Evolutionary conservation across 2,888 invertebrate genomes (phyloP).

Genomic region (Venusia cambrica): DNA sequence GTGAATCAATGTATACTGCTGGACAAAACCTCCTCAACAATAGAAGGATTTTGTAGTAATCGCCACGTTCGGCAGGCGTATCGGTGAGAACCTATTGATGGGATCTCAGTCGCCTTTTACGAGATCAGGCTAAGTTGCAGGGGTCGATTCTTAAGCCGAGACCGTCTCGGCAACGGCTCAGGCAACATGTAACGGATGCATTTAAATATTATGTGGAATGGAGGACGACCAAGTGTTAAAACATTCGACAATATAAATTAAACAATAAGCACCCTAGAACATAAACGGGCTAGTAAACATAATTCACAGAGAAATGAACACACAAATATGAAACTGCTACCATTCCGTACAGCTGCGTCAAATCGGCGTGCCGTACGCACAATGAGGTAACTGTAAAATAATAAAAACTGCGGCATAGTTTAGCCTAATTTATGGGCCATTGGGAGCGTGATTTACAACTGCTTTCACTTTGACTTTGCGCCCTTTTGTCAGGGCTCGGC

Average conservation of each 20-base stretch:
- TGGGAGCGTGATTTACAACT: constrained; percentile 53
- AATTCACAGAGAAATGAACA: constrained; percentile 26
- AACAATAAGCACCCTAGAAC: constrained; percentile 1
- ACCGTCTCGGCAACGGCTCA: too few relatives aligned
- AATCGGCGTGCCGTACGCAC: constrained; percentile 40
- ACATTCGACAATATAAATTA: not conserved
- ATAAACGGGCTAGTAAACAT: constrained; percentile 12
- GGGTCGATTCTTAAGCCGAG: too few relatives aligned
- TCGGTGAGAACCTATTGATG: too few relatives aligned
- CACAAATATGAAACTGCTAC: constrained; percentile 19
- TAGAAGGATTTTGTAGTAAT: too few relatives aligned
- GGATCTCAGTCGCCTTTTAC: too few relatives aligned
- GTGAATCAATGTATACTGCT: too few relatives aligned
- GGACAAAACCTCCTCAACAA: too few relatives aligned
- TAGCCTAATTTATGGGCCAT: constrained; percentile 60
- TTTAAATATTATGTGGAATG: too few relatives aligned
- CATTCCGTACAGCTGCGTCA: constrained; percentile 38
- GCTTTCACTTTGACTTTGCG: constrained; percentile 29
- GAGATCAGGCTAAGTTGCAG: too few relatives aligned
- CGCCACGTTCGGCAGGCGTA: too few relatives aligned
- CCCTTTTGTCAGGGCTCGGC: constrained; percentile 25
- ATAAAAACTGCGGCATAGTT: constrained; percentile 59
- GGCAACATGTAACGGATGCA: too few relatives aligned
- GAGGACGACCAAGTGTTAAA: too few relatives aligned
- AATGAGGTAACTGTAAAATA: constrained; percentile 35